Conservation (phyloP, 2,797 vertebrate genomes). For the Darevskia mixta region DNA sequence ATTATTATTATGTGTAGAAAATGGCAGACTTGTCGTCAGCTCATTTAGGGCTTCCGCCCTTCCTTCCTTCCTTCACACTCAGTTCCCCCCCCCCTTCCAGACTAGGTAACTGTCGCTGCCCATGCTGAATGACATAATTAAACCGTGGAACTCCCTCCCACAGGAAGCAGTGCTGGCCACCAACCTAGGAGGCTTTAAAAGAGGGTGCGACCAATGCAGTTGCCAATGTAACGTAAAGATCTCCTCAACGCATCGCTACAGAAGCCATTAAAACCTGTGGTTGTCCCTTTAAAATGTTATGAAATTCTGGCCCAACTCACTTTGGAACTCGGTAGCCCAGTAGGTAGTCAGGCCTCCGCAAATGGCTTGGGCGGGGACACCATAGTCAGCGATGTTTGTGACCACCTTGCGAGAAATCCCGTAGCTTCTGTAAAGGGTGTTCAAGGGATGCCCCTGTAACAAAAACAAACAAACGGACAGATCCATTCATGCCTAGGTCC, state of each 20-base stretch:
- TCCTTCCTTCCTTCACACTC: background rate
- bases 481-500: no score
- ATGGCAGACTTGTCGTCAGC: background rate
- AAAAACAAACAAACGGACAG: background rate
- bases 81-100: no score
- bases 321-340: conserved; percentile 42
- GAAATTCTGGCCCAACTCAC: conserved; percentile 28
- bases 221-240: background rate
- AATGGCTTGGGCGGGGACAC: conserved; percentile 35
- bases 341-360: conserved; percentile 53
- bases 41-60: background rate
- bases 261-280: background rate
- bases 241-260: background rate
- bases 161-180: no score
- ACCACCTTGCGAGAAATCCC: conserved; percentile 40
- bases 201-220: background rate
- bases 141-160: no score
- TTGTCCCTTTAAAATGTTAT: background rate
- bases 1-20: no score
- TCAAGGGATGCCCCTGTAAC: conserved; percentile 21
- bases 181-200: no score
- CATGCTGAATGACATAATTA: no score
- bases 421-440: conserved; percentile 41
- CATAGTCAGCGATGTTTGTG: conserved; percentile 20
- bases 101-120: background rate